phyloP scores from a whole-genome alignment of 2,888 invertebrate species.

The Yponomeuta plumbellus region DNA sequence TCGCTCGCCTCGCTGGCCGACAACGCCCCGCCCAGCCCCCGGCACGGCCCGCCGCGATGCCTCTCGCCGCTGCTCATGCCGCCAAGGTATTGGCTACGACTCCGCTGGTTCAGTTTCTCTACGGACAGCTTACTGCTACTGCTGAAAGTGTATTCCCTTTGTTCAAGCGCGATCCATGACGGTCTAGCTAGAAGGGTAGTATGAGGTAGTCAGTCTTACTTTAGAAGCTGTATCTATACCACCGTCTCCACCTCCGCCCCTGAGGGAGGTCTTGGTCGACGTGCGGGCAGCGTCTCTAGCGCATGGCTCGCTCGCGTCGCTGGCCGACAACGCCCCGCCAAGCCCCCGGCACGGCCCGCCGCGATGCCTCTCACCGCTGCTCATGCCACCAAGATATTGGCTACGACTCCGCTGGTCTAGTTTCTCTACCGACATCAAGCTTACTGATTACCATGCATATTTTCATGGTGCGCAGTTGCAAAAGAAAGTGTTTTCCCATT shows the following conservation, averaged over 20 bases:
- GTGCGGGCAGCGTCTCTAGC: conserved; percentile 84
- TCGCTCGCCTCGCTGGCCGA: conserved; percentile 81
- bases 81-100: conserved; percentile 78
- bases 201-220: no score
- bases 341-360: conserved; percentile 66
- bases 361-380: conserved; percentile 84
- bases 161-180: no score
- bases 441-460: no score
- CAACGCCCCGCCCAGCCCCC: conserved; percentile 62
- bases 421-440: no score
- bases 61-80: conserved; percentile 87
- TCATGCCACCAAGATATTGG: conserved; percentile 84
- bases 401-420: no score
- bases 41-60: conserved; percentile 75
- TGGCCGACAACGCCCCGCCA: conserved; percentile 69
- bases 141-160: no score
- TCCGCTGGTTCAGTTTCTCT: no score
- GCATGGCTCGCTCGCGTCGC: conserved; percentile 82
- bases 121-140: no score
- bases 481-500: no score
- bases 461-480: no score
- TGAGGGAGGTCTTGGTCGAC: conserved; percentile 86
- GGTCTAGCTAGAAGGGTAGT: no score
- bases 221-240: no score
- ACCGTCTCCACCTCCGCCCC: conserved; percentile 88